Conservation (phyloP, 2,888 invertebrate species). For the Athetis lepigone region DNA sequence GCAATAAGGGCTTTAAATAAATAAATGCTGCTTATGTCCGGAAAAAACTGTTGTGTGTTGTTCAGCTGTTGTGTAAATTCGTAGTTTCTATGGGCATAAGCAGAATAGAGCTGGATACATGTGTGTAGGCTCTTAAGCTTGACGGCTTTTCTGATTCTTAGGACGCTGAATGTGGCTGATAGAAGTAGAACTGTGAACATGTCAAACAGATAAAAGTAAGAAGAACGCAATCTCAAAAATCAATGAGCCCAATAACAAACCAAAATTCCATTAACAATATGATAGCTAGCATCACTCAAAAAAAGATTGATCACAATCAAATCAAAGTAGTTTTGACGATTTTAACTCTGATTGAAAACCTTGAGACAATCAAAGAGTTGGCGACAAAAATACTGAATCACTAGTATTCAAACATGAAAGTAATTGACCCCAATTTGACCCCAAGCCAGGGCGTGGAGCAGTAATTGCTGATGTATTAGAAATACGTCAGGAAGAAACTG, state of each 20-base stretch:
- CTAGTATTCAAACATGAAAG: slow-evolving; percentile 46
- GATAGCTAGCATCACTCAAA: slow-evolving; percentile 10
- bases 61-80: too few species aligned
- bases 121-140: too few species aligned
- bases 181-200: too few species aligned
- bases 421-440: slow-evolving; percentile 56
- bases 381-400: slow-evolving; percentile 37
- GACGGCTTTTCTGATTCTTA: too few species aligned
- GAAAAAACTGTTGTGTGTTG: too few species aligned
- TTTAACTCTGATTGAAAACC: slow-evolving; percentile 33
- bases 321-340: slow-evolving; percentile 14
- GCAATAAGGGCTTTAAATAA: too few species aligned
- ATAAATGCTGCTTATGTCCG: too few species aligned
- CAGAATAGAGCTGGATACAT: too few species aligned
- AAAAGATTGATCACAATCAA: slow-evolving; percentile 30
- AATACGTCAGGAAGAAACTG: slow-evolving; percentile 29
- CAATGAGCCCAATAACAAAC: background rate
- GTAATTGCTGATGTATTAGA: slow-evolving; percentile 43
- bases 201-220: background rate
- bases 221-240: background rate
- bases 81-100: too few species aligned
- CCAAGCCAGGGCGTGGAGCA: slow-evolving; percentile 24
- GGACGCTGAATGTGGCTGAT: too few species aligned
- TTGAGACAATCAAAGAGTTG: slow-evolving; percentile 41
- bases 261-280: slow-evolving; percentile 4